A percentile compares a stretch with the other conserved stretches of the same genome.
Conservation (phyloP, 2,888 invertebrate genomes). For the Nomada ferruginata region DNA sequence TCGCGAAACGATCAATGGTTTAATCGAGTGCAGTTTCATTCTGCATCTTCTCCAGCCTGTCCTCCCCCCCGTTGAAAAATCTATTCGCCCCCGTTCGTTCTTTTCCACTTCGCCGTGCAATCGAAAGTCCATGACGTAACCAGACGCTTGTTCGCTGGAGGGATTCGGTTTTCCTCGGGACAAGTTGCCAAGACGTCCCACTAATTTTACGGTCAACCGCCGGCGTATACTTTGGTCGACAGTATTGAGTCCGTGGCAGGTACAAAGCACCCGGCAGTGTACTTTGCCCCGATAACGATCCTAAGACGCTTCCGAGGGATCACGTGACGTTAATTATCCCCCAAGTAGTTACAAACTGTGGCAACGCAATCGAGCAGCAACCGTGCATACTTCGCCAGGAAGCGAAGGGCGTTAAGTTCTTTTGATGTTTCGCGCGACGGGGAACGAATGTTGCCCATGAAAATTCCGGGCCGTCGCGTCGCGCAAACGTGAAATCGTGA, state of each 20-base stretch:
- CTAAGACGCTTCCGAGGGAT: slow-evolving; percentile 70
- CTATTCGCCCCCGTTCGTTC: neutral
- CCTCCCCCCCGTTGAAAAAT: slow-evolving; percentile 27
- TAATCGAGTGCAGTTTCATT: slow-evolving; percentile 48
- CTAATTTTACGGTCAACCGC: slow-evolving; percentile 78
- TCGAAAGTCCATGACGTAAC: slow-evolving; percentile 52
- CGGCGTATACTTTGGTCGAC: slow-evolving; percentile 68
- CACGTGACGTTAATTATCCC: slow-evolving; percentile 75
- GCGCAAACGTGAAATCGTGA: slow-evolving; percentile 12
- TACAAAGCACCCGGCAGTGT: slow-evolving; percentile 74
- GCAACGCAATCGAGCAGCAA: slow-evolving; percentile 46
- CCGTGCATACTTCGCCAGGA: slow-evolving; percentile 44
- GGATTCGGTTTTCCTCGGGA: slow-evolving; percentile 55
- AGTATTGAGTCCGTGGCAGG: slow-evolving; percentile 72
- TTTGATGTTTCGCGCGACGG: neutral
- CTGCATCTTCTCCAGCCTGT: slow-evolving; percentile 34
- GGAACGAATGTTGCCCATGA: neutral
- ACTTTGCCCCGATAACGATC: slow-evolving; percentile 73
- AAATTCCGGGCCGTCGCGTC: neutral
- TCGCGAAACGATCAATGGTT: slow-evolving; percentile 43
- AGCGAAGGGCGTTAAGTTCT: slow-evolving; percentile 35
- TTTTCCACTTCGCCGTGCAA: slow-evolving; percentile 40
- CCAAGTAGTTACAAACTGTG: slow-evolving; percentile 64
- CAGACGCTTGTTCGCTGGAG: slow-evolving; percentile 26
- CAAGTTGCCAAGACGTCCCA: slow-evolving; percentile 68